phyloP scores from a whole-genome alignment of 1,140 invertebrate species.

The Rhysida immarginata region DNA sequence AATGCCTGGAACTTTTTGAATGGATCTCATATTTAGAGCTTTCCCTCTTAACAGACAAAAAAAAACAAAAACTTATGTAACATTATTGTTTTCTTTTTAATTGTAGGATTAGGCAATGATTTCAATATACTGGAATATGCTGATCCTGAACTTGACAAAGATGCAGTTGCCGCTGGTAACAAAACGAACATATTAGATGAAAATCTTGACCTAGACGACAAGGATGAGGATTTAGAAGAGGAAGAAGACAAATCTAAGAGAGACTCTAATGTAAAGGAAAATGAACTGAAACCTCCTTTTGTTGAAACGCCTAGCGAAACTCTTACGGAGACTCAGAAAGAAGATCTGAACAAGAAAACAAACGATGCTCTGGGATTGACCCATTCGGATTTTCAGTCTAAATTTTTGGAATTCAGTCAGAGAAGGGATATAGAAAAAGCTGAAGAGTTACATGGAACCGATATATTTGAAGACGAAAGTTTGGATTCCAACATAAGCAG shows the following conservation, averaged over 20 bases:
- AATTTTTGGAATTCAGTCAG: slow-evolving; percentile 36
- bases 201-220: slow-evolving; percentile 28
- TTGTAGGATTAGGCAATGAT: slow-evolving; percentile 70
- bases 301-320: slow-evolving; percentile 9
- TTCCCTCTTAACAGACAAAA: too few relatives aligned
- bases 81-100: too few relatives aligned
- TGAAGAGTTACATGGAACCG: slow-evolving; percentile 8
- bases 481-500: slow-evolving; percentile 36
- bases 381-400: slow-evolving; percentile 26
- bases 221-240: slow-evolving; percentile 19
- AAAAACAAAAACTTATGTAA: too few relatives aligned
- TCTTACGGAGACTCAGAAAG: neutral
- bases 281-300: slow-evolving; percentile 5
- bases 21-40: too few relatives aligned
- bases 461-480: slow-evolving; percentile 46
- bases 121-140: slow-evolving; percentile 93
- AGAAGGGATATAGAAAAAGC: slow-evolving; percentile 45
- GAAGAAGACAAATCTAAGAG: slow-evolving; percentile 14
- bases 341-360: slow-evolving; percentile 1
- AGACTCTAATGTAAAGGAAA: neutral
- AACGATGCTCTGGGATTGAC: neutral
- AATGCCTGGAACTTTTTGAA: too few relatives aligned
- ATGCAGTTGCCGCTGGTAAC: slow-evolving; percentile 22
- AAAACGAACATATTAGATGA: slow-evolving; percentile 33
- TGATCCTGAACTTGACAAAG: slow-evolving; percentile 74